Evolutionary conservation across 2,113 vertebrate genomes (phyloP), one percentile per base, ranked within the genome.

Genomic region (Ciconia stormi): DNA sequence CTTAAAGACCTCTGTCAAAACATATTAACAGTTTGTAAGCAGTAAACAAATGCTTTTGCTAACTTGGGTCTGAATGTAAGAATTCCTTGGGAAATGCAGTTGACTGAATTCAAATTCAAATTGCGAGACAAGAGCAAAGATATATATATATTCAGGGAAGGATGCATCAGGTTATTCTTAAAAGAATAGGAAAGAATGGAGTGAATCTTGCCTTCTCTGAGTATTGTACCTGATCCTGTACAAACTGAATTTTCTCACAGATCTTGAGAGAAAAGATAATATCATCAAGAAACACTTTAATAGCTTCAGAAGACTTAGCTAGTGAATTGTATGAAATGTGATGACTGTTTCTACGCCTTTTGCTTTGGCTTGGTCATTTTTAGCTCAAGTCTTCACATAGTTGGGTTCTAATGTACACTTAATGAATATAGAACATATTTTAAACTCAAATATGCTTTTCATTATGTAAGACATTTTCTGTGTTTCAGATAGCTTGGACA

Each of bases 401-500:
- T 3, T 91, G 55, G 18, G 13, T 70, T 53, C 46, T 63, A 78
- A 12, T 3, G 16, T 32, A 13, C 46, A 30, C 3, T 79, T 69
- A 26, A 74, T 67, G 44, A 76, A 17, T 36, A 52, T 7, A 76
- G 23, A 71, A 46, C 18, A 10, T 19, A 26, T 32, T 77, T 77
- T 56, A 70, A 84, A 32, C n/a, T 59, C 65, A 9, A 20, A 25
- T 5, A 69, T 50, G 32, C 32, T 77, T 79, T 72, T 69, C 30
- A 19, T 87, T 69, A 65, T 63, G 13, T 23, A 17, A 72, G 47
- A 27, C 17, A 29, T 49, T 79, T 80, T 32, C 27, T 49, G 2
- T 19, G 17, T 69, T 91, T 86, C 91, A 96, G 76, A 91, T 58
- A 87, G 90, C 62, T 91, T 86, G 90, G 79, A 61, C 90, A 76